A percentile compares a stretch with the other conserved stretches of the same genome.
phyloP scores from a whole-genome alignment of 2,113 vertebrate species.

The Rhipidura dahli region DNA sequence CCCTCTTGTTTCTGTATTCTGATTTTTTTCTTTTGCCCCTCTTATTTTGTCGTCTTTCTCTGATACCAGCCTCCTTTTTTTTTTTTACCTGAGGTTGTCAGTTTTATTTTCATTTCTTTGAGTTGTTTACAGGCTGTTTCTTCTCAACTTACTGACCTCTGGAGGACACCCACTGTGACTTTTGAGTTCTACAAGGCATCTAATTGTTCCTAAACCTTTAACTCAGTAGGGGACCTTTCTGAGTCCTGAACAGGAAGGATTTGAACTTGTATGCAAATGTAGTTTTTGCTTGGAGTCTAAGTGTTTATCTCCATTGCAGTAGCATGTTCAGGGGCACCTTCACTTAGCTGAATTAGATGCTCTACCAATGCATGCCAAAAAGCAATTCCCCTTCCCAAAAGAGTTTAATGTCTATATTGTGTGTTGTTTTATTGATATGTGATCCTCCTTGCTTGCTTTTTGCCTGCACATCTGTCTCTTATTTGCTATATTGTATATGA shows the following conservation, averaged over 20 bases:
- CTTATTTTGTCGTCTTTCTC: background rate
- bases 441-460: background rate
- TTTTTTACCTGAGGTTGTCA: background rate
- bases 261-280: background rate
- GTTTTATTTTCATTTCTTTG: background rate
- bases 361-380: background rate
- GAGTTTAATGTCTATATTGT: background rate
- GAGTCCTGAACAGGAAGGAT: background rate
- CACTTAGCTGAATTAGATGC: background rate
- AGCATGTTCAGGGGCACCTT: background rate
- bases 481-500: background rate
- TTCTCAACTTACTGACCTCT: background rate
- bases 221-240: background rate
- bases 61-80: background rate
- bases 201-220: constrained; percentile 15
- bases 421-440: background rate
- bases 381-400: background rate
- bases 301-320: background rate
- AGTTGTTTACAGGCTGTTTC: background rate
- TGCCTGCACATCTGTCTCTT: background rate
- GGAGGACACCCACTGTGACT: background rate
- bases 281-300: background rate
- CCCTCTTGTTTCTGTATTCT: background rate
- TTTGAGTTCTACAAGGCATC: background rate
- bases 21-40: background rate